These are phyloP conservation scores for Lithophane semibrunnea DNA, from an alignment of 2,888 invertebrate genomes.

Conservation along the genomic window DNA sequence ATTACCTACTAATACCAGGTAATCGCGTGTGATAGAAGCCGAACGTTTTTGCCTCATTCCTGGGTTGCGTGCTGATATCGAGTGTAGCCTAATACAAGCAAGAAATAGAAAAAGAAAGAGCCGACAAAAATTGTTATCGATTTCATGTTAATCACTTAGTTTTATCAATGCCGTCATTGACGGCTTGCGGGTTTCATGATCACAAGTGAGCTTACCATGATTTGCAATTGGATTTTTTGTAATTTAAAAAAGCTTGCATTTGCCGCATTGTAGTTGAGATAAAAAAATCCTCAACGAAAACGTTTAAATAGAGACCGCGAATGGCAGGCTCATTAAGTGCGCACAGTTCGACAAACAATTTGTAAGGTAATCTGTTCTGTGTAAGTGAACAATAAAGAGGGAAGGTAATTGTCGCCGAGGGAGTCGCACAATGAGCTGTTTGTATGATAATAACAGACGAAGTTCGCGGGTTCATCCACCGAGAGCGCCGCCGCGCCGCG, in stretches of 20 bases:
- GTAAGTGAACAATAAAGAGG: constrained; percentile 66
- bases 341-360: constrained; percentile 59
- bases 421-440: constrained; percentile 64
- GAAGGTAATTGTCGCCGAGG: constrained; percentile 65
- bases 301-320: constrained; percentile 57
- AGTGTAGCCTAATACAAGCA: constrained; percentile 6
- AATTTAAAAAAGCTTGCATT: not conserved
- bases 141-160: constrained; percentile 24
- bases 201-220: not conserved
- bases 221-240: not conserved
- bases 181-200: not conserved
- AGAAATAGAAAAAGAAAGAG: constrained; percentile 33
- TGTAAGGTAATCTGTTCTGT: constrained; percentile 62
- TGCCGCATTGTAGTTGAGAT: not conserved
- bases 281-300: constrained; percentile 24
- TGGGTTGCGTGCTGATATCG: constrained; percentile 8
- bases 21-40: constrained; percentile 37
- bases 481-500: not conserved
- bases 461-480: constrained; percentile 39
- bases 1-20: not conserved
- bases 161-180: not conserved
- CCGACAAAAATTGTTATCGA: constrained; percentile 17
- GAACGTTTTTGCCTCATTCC: constrained; percentile 20
- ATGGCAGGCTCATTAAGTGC: constrained; percentile 62
- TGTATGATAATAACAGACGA: constrained; percentile 58